Percentiles rank a stretch among this genome's conserved stretches.
Conservation (phyloP, 2,888 invertebrate genomes). For the Cetonia aurata region DNA sequence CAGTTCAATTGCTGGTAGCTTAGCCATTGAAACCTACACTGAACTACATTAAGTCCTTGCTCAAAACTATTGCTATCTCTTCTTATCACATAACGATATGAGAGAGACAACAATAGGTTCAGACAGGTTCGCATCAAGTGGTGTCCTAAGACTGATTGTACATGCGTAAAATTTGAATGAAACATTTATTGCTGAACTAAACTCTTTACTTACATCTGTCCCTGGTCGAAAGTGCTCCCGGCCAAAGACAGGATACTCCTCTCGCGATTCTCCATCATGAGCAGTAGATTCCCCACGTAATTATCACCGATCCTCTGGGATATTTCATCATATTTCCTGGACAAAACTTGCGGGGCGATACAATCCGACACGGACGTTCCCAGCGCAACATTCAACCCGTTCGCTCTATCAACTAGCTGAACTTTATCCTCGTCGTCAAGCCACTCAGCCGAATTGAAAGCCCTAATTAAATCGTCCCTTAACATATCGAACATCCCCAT, state of each 20-base stretch:
- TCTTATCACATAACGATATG: no score
- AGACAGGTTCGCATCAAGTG: no score
- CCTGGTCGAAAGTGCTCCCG: constrained; percentile 23
- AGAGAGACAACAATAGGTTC: no score
- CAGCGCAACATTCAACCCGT: constrained; percentile 47
- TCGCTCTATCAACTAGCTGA: constrained; percentile 44
- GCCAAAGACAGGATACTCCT: background rate
- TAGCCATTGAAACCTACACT: no score
- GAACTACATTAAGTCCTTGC: no score
- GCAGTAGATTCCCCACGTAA: constrained; percentile 1
- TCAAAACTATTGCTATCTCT: no score
- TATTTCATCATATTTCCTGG: constrained; percentile 1
- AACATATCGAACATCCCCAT: constrained; percentile 48
- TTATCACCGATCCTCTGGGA: background rate
- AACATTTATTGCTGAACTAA: background rate
- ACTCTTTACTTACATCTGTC: constrained; percentile 8
- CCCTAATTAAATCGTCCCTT: constrained; percentile 44
- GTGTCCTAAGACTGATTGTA: no score
- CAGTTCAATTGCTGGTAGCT: no score
- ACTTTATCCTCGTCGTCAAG: constrained; percentile 49
- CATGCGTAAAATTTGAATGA: no score
- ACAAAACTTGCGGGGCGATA: background rate
- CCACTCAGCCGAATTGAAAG: constrained; percentile 48
- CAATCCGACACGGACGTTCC: constrained; percentile 23
- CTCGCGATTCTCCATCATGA: constrained; percentile 6